phyloP scores from a whole-genome alignment of 2,797 vertebrate genomes.

The Myotis findleyi region DNA sequence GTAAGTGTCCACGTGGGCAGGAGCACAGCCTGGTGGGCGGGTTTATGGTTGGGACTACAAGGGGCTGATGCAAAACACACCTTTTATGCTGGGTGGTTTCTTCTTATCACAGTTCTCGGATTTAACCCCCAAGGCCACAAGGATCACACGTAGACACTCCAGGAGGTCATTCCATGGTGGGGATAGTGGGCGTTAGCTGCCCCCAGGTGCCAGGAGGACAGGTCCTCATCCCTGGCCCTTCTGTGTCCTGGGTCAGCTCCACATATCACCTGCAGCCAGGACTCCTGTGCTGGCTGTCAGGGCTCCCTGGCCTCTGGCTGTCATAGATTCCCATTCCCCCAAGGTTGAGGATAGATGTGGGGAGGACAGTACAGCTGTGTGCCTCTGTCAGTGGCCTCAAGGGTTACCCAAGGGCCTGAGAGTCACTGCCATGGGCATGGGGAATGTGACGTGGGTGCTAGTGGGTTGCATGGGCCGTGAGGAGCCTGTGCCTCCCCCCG shows the following conservation, averaged over 20 bases:
- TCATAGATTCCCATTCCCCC: accelerated
- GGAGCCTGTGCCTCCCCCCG: accelerated
- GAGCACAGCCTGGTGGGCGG: accelerated
- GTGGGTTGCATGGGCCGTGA: not conserved
- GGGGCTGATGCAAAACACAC: accelerated
- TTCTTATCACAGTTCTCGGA: accelerated
- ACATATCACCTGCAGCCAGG: accelerated
- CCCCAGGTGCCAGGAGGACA: not conserved
- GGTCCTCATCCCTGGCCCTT: not conserved
- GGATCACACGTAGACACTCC: accelerated
- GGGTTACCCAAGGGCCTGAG: not conserved
- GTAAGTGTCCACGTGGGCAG: conserved; percentile 86
- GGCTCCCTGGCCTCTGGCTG: not conserved
- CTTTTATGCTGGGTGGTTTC: not conserved
- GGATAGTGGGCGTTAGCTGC: not conserved
- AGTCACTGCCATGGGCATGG: accelerated
- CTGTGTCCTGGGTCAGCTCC: not conserved
- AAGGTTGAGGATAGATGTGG: not conserved
- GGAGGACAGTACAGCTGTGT: not conserved
- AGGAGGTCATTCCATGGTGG: accelerated
- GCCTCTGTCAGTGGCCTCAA: accelerated
- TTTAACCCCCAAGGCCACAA: accelerated
- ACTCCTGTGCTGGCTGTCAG: accelerated
- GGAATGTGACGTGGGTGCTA: not conserved
- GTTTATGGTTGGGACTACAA: accelerated